Conservation (phyloP, 2,113 vertebrate genomes). For the Dermatemys mawii region DNA sequence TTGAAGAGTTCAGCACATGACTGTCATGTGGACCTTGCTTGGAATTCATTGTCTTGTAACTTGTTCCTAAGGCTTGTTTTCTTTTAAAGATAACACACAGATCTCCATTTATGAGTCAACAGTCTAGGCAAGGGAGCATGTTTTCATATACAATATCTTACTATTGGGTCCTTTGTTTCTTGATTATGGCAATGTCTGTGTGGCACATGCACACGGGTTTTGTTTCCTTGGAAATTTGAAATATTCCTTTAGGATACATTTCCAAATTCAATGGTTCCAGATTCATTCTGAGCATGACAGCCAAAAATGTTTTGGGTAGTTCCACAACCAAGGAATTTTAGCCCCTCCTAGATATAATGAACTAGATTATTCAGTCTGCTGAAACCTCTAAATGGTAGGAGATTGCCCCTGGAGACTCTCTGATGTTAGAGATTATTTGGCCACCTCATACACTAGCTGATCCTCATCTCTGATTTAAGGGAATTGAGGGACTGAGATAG, state of each 20-base stretch:
- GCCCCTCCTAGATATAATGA: neutral
- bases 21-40: neutral
- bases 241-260: neutral
- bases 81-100: neutral
- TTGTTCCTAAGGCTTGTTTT: neutral
- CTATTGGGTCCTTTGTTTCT: neutral
- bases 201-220: neutral
- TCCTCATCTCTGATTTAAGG: neutral
- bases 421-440: neutral
- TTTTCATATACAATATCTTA: neutral
- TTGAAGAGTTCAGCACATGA: neutral
- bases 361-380: neutral
- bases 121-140: neutral
- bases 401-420: accelerated
- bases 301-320: neutral
- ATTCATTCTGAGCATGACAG: neutral
- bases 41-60: neutral
- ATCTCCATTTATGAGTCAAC: neutral
- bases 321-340: neutral
- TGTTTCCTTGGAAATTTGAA: neutral
- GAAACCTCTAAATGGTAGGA: neutral
- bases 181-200: neutral
- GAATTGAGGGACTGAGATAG: neutral
- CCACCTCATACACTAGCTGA: accelerated
- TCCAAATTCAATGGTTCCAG: neutral